Conservation (phyloP, 2,797 vertebrate species). For the Philypnodon macrostomus region DNA sequence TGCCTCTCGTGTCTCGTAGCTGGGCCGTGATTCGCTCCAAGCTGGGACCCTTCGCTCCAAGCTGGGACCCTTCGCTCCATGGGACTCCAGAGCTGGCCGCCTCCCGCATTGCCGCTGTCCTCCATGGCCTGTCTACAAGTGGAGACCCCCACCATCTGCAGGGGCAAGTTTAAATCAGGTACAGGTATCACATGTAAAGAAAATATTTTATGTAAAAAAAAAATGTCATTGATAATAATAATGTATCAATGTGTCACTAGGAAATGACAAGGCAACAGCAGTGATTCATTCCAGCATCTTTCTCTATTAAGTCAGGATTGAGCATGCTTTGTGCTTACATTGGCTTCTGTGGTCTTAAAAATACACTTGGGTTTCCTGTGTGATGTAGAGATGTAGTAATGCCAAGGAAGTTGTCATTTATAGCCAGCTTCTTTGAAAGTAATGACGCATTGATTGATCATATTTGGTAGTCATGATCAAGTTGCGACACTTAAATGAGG, state of each 20-base stretch:
- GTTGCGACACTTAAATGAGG: no score
- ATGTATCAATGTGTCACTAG: no score
- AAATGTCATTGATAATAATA: no score
- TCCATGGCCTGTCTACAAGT: constrained; percentile 79
- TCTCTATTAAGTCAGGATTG: constrained; percentile 11
- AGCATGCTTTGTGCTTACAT: constrained; percentile 15
- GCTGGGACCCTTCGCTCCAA: constrained; percentile 63
- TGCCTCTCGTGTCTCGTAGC: constrained; percentile 50
- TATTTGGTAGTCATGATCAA: no score
- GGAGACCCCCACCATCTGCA: constrained; percentile 76
- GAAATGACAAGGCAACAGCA: constrained; percentile 50
- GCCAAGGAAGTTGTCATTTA: no score
- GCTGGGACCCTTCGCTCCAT: constrained; percentile 70
- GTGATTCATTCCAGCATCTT: constrained; percentile 37
- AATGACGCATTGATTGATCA: constrained; percentile 14
- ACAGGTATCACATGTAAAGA: constrained; percentile 24
- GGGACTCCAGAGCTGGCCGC: constrained; percentile 75
- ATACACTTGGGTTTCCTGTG: constrained; percentile 16
- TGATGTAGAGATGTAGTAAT: no score
- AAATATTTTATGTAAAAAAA: no score
- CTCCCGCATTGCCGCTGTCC: constrained; percentile 54
- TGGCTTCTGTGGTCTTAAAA: constrained; percentile 5
- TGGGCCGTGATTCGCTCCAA: constrained; percentile 33
- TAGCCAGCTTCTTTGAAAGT: constrained; percentile 17
- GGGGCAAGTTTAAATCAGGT: constrained; percentile 61